Evolutionary conservation across 2,113 vertebrate genomes (phyloP).

Genomic region (Anolis sagrei): DNA sequence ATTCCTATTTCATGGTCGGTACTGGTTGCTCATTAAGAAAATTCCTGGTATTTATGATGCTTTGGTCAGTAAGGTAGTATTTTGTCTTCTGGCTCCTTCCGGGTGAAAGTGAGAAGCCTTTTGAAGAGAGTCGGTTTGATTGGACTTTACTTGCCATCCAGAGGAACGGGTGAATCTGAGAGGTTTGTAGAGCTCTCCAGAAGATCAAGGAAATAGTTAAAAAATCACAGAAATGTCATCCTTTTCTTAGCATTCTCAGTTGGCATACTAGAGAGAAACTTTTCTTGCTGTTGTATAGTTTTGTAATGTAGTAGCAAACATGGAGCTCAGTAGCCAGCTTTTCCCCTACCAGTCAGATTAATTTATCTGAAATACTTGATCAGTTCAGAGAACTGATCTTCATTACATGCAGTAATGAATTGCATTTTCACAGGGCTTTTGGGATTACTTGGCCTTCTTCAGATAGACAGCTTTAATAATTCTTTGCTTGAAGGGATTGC

Average conservation of each 20-base stretch:
- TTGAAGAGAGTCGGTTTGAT: not conserved
- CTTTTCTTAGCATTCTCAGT: not conserved
- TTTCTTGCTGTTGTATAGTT: not conserved
- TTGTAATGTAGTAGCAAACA: not conserved
- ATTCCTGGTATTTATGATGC: not conserved
- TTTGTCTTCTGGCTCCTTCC: not conserved
- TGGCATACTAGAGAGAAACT: not conserved
- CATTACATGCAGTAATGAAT: not conserved
- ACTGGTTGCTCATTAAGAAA: not conserved
- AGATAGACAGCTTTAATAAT: not conserved
- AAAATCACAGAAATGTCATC: not conserved
- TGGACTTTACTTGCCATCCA: not conserved
- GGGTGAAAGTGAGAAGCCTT: too few species aligned
- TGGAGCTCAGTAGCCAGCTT: not conserved
- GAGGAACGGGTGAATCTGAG: not conserved
- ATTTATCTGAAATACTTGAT: not conserved
- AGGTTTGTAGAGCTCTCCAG: not conserved
- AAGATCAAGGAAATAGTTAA: not conserved
- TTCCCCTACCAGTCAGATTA: slow-evolving; percentile 20
- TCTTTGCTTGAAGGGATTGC: not conserved
- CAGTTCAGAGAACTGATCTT: not conserved
- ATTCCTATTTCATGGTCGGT: too few species aligned
- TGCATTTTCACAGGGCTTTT: slow-evolving; percentile 13
- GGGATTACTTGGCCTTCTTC: not conserved
- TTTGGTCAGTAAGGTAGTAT: not conserved